Evolutionary conservation across 2,113 vertebrate genomes (phyloP), one percentile per base, ranked within the genome.

Genomic region (Glaucomys volans): DNA sequence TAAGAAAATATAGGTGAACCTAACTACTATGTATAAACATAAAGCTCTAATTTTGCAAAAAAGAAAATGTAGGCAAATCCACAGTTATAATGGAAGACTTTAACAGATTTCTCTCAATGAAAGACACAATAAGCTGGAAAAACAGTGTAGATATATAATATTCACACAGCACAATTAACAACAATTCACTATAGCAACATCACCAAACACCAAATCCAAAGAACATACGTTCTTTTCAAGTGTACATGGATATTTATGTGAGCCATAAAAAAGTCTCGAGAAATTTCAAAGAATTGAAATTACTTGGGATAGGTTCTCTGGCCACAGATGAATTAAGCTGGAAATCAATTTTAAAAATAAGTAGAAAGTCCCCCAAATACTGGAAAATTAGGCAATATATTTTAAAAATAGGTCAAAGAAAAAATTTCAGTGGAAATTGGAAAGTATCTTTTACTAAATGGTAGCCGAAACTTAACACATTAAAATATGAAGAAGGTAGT

Each of bases 321-420:
- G 90, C 88, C 75, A 87, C 85, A 95, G 44, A 97, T 94, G 59
- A 95, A 95, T 94, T 83, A 97, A 87, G 66, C 71, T 95, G 66
- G 92, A 94, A 97, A 94, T 97, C 66, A 91, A 92, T 91, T n/a
- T n/a, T n/a, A 76, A 87, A 94, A 91, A 83, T 87, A 86, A 93
- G 40, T 59, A 95, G 87, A 97, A 97, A 95, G n/a, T 97, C 94
- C 89, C 52, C n/a, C 94, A 97, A 94, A 92, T 97, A 69, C 76
- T 76, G 96, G 37, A 52, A 94, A 96, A 97, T 96, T 91, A 95
- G 93, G 74, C 77, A 97, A 91, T 94, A 95, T 83, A 79, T 52
- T 96, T 84, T 94, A 87, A 97, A 97, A 97, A 87, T 92, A 85
- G 95, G 93, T 95, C 96, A 94, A 66, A 52, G 40, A 94, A 94